These are phyloP conservation scores for Leptopilina clavipes DNA, from an alignment of 1,140 invertebrate genomes.

Conservation along the genomic window DNA sequence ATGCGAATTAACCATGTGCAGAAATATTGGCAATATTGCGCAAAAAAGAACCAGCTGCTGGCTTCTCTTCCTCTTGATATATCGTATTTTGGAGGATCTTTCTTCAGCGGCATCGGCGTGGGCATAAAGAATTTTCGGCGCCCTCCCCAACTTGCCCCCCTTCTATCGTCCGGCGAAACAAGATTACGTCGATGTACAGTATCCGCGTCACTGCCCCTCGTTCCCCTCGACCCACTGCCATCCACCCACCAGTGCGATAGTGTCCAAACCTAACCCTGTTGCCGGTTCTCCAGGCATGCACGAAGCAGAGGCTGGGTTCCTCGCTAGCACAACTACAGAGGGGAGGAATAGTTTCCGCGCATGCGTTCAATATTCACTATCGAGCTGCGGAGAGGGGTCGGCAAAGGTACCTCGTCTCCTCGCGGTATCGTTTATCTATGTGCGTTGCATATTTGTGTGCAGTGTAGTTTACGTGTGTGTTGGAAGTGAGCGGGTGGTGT, in stretches of 20 bases:
- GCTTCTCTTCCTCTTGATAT: constrained; percentile 19
- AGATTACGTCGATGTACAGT: constrained; percentile 64
- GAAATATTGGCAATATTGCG: too few species aligned
- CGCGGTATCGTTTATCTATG: constrained; percentile 47
- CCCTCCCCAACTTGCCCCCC: background rate
- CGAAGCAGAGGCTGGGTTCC: constrained; percentile 51
- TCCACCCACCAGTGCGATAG: constrained; percentile 56
- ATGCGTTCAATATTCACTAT: constrained; percentile 57
- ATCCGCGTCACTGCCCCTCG: constrained; percentile 41
- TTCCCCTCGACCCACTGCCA: constrained; percentile 35
- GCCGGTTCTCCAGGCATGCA: constrained; percentile 67
- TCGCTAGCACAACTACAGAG: constrained; percentile 35
- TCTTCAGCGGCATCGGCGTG: constrained; percentile 45
- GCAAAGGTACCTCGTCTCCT: constrained; percentile 49
- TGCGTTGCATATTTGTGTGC: constrained; percentile 43
- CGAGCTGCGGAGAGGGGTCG: constrained; percentile 59
- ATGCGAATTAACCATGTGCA: too few species aligned
- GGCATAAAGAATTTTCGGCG: constrained; percentile 65
- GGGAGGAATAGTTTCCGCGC: constrained; percentile 45
- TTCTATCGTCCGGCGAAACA: constrained; percentile 58
- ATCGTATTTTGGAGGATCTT: constrained; percentile 52
- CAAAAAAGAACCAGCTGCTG: too few species aligned
- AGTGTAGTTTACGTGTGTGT: constrained; percentile 10
- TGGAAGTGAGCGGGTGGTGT: background rate
- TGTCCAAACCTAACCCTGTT: constrained; percentile 67